These are phyloP conservation scores for Ciconia boyciana DNA, from an alignment of 2,113 vertebrate species.

Conservation along the genomic window DNA sequence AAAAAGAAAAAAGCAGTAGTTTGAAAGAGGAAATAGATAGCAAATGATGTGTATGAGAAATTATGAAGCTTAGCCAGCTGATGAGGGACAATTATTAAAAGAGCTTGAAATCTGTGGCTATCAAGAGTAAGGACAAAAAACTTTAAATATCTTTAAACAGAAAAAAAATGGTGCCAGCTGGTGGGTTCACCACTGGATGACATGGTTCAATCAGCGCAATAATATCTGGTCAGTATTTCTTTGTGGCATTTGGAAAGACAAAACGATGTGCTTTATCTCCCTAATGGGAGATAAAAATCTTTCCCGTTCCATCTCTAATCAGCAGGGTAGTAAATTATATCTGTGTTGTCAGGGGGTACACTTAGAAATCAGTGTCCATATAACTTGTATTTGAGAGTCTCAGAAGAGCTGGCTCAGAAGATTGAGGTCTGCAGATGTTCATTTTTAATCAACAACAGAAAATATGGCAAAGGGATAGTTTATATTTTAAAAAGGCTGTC, in stretches of 20 bases:
- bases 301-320: not conserved
- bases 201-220: not conserved
- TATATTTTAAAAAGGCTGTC: not conserved
- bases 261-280: not conserved
- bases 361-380: not conserved
- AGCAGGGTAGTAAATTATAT: not conserved
- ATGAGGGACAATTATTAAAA: not conserved
- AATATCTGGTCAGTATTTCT: not conserved
- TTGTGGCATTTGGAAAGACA: not conserved
- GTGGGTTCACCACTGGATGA: not conserved
- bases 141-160: not conserved
- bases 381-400: not conserved
- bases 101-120: not conserved
- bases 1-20: not conserved
- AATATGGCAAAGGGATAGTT: not conserved
- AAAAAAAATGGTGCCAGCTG: not conserved
- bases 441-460: not conserved
- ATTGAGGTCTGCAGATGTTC: slow-evolving; percentile 10
- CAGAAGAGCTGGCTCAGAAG: not conserved
- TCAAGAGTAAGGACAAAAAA: not conserved
- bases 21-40: not conserved
- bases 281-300: not conserved
- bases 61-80: not conserved
- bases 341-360: not conserved
- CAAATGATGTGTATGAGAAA: not conserved